Evolutionary conservation across 2,888 invertebrate genomes (phyloP).

Genomic region (Polydrusus pterygomalis): DNA sequence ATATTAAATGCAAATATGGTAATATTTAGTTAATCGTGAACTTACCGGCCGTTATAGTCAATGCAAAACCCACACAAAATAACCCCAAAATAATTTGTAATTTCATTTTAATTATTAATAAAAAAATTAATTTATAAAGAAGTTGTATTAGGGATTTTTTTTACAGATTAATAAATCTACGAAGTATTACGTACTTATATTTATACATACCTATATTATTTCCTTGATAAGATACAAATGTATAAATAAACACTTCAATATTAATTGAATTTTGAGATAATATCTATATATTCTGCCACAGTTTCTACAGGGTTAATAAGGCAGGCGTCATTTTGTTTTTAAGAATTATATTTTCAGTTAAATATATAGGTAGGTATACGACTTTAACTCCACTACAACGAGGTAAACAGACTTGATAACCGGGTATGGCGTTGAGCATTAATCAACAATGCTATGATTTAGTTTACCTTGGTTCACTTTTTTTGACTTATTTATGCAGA

Average conservation of each 20-base stretch:
- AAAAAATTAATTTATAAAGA: neutral
- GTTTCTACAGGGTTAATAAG: neutral
- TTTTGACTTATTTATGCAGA: too few species aligned
- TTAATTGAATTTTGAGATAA: neutral
- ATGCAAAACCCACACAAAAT: neutral
- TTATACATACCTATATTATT: neutral
- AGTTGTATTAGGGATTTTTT: neutral
- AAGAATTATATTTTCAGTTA: too few species aligned
- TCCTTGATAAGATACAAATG: neutral
- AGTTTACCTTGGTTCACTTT: too few species aligned
- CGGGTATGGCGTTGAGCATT: too few species aligned
- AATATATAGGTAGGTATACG: too few species aligned
- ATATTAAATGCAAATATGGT: too few species aligned
- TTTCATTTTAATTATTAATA: neutral
- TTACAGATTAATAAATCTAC: neutral
- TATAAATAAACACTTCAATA: slow-evolving; percentile 10
- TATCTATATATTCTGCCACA: neutral
- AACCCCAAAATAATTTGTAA: neutral
- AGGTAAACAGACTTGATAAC: too few species aligned
- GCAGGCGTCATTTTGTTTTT: too few species aligned
- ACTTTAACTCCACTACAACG: too few species aligned
- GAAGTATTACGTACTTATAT: neutral
- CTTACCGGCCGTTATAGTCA: slow-evolving; percentile 1
- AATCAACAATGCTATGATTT: too few species aligned
- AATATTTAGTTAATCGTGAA: neutral